Evolutionary conservation across 2,888 invertebrate genomes (phyloP).

Genomic region (Drosophila parthenogenetica): DNA sequence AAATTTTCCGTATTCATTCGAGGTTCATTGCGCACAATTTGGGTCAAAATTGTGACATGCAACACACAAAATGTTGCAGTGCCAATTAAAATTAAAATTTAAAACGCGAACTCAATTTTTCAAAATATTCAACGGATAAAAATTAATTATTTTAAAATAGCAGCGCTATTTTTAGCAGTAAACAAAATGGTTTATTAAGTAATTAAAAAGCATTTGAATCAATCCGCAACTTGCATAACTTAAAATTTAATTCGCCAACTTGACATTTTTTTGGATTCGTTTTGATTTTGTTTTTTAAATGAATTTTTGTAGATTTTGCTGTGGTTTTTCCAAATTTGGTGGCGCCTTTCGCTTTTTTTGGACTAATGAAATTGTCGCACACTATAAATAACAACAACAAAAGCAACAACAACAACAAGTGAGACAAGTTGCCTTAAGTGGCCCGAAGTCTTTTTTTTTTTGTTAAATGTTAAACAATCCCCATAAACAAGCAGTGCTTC

Average conservation of each 20-base stretch:
- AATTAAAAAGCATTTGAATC: conserved; percentile 64
- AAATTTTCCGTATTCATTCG: conserved; percentile 35
- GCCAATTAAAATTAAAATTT: conserved; percentile 41
- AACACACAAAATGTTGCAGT: conserved; percentile 24
- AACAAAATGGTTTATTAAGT: conserved; percentile 61
- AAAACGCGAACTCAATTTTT: conserved; percentile 1
- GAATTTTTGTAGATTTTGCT: conserved; percentile 8
- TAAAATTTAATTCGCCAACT: conserved; percentile 30
- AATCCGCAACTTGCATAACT: conserved; percentile 71
- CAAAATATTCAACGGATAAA: conserved; percentile 8
- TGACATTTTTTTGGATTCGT: conserved; percentile 11
- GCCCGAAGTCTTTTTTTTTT: conserved; percentile 40
- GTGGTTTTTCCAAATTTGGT: conserved; percentile 51
- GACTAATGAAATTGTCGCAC: conserved; percentile 77
- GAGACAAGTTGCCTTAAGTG: conserved; percentile 62
- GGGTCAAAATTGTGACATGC: conserved; percentile 65
- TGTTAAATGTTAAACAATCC: conserved; percentile 36
- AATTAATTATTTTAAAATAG: conserved; percentile 1
- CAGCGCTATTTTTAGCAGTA: conserved; percentile 1
- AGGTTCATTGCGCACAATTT: conserved; percentile 74
- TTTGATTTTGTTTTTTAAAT: conserved; percentile 6
- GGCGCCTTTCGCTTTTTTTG: conserved; percentile 70
- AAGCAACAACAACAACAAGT: conserved; percentile 27
- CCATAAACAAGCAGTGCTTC: conserved; percentile 50
- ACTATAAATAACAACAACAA: conserved; percentile 8